Percentiles rank a stretch among this genome's conserved stretches.
Conservation (phyloP, 2,113 vertebrate genomes). For the Chamaea fasciata region DNA sequence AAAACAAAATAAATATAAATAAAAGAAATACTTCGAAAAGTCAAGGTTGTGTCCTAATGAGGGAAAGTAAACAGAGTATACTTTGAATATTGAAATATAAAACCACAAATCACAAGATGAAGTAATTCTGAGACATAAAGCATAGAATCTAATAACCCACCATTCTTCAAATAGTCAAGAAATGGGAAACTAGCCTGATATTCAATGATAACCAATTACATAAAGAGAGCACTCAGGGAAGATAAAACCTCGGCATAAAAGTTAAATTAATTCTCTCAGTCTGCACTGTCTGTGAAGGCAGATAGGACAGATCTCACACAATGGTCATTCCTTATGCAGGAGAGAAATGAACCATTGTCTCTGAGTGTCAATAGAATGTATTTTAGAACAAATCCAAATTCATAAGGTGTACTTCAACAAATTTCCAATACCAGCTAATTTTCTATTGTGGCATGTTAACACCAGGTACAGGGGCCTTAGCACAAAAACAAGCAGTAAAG, state of each 20-base stretch:
- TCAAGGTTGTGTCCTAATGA: background rate
- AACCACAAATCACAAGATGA: background rate
- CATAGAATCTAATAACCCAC: background rate
- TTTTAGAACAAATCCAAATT: background rate
- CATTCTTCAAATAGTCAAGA: slow-evolving; percentile 13
- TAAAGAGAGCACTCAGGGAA: background rate
- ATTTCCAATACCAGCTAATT: background rate
- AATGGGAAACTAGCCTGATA: slow-evolving; percentile 23
- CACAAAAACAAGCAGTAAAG: background rate
- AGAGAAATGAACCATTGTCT: background rate
- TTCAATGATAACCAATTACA: background rate
- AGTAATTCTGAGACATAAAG: slow-evolving; percentile 1
- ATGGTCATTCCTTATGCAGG: background rate
- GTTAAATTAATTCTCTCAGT: background rate
- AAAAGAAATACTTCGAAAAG: background rate
- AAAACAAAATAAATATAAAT: background rate
- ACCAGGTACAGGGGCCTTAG: background rate
- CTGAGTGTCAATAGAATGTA: background rate
- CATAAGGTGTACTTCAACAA: background rate
- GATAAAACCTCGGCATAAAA: slow-evolving; percentile 15
- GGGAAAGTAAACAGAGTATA: background rate
- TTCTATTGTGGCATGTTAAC: background rate
- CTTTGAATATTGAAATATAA: background rate
- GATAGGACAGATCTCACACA: background rate
- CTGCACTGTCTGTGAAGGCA: background rate